Base-by-base conservation (phyloP, 2,113 vertebrate genomes). In the human region DNA sequence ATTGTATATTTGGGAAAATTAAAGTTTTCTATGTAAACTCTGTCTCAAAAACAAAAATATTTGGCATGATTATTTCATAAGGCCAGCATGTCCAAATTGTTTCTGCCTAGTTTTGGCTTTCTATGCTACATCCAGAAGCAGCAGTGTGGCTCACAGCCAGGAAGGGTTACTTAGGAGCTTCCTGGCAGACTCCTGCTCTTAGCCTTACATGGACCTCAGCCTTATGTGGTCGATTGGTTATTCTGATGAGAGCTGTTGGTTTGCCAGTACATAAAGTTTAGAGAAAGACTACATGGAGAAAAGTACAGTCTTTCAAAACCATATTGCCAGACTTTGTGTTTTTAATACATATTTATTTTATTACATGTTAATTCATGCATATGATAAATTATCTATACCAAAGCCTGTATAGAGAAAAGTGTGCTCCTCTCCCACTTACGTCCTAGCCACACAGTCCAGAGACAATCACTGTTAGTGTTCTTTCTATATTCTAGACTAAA, bases 11-110 rank as follows among this genome's bases (percentile, higher is more conserved):
- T 78, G 52, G 14, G 50, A 80, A 94, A 72, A 95, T 96, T 97
- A 83, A 98, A 98, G 87, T 17, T 61, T 97, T 98, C 92, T 68
- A 30, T 97, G 83, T 57, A 81, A 55, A 96, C 95, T 94, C 12
- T 64, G 61, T 64, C 61, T 64, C 61, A 64, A 14, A 98, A 96
- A 97, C 40, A 83, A 81, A 66, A 91, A 91, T 89, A 98, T 52
- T 1, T 40, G 50, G 8, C 55, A 84, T 57, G 27, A 18, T 76
- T 81, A 32, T 96, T 94, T 78, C 30, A 38, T 84, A 80, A 86
- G 59, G 9, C 52, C n/a, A 35, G 7, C 22, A 43, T 22, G 4
- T 48, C 17, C 92, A 45, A 87, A 52, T 14, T 57, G 40, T 75
- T 68, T 79, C 48, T 79, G 40, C 20, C 50, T 11, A 3, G 6